These are phyloP conservation scores for Colius striatus DNA, from an alignment of 2,113 vertebrate genomes.

Conservation along the genomic window DNA sequence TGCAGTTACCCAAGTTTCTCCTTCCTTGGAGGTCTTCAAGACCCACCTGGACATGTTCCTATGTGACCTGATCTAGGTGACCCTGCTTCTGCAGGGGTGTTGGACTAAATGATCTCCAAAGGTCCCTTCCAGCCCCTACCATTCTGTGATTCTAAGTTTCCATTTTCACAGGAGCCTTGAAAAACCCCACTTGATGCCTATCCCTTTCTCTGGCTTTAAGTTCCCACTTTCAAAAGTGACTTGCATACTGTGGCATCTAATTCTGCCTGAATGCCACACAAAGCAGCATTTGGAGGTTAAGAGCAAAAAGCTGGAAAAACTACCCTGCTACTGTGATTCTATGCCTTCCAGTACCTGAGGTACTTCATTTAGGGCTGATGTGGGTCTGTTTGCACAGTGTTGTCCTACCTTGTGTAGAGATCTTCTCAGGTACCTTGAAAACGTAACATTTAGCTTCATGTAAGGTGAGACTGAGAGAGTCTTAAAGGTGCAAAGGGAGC, in stretches of 20 bases:
- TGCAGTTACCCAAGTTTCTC: neutral
- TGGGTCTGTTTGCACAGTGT: neutral
- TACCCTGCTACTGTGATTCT: neutral
- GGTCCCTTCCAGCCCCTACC: too few relatives aligned
- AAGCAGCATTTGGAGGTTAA: neutral
- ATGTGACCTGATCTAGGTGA: too few relatives aligned
- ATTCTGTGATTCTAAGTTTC: too few relatives aligned
- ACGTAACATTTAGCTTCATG: neutral
- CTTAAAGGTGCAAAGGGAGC: slow-evolving; percentile 32
- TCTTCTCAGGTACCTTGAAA: neutral
- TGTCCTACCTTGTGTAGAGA: neutral
- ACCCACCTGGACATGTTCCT: too few relatives aligned
- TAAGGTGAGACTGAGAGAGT: slow-evolving; percentile 9
- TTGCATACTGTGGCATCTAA: neutral
- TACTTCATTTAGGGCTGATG: neutral
- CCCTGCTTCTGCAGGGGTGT: too few relatives aligned
- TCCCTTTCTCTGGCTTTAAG: neutral
- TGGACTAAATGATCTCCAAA: too few relatives aligned
- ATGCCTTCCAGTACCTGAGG: neutral
- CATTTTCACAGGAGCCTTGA: neutral
- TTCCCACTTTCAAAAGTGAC: neutral
- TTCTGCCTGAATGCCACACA: neutral
- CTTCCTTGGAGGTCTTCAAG: too few relatives aligned
- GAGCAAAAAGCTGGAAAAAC: slow-evolving; percentile 1
- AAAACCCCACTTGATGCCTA: neutral